Evolutionary conservation across 2,113 vertebrate species (phyloP).

Genomic region (Coreoperca whiteheadi): DNA sequence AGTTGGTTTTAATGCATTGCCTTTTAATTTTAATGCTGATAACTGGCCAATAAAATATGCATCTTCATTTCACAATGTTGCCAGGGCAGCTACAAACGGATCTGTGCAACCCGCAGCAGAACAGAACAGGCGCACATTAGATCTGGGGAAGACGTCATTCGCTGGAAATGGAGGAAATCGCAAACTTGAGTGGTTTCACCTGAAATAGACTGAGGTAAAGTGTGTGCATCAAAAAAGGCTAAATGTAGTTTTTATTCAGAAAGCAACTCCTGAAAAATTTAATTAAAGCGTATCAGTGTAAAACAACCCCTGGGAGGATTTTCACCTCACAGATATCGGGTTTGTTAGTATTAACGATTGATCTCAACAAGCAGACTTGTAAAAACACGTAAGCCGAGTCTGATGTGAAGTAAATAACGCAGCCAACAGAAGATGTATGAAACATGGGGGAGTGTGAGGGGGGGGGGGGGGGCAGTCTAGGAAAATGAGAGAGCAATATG

Average conservation of each 20-base stretch:
- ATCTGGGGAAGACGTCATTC: background rate
- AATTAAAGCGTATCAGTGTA: conserved; percentile 13
- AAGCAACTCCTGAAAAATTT: background rate
- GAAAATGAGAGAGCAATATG: conserved; percentile 75
- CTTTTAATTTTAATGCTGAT: too few species aligned
- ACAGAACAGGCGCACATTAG: background rate
- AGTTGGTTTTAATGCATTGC: too few species aligned
- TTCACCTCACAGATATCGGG: background rate
- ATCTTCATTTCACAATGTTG: too few species aligned
- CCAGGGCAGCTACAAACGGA: too few species aligned
- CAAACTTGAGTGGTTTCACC: background rate
- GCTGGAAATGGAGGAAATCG: background rate
- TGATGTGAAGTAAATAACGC: conserved; percentile 44
- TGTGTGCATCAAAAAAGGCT: background rate
- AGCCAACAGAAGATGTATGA: conserved; percentile 41
- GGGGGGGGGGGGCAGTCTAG: conserved; percentile 20
- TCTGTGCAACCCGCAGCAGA: background rate
- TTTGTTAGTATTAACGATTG: background rate
- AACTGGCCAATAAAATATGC: too few species aligned
- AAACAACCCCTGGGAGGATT: conserved; percentile 5
- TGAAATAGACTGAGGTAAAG: background rate
- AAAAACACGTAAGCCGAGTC: background rate
- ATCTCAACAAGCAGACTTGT: background rate
- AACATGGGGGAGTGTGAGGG: conserved; percentile 29
- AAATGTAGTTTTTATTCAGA: conserved; percentile 19